Evolutionary conservation across 2,797 vertebrate genomes (phyloP).

Genomic region (Spinibarbus caldwelli): DNA sequence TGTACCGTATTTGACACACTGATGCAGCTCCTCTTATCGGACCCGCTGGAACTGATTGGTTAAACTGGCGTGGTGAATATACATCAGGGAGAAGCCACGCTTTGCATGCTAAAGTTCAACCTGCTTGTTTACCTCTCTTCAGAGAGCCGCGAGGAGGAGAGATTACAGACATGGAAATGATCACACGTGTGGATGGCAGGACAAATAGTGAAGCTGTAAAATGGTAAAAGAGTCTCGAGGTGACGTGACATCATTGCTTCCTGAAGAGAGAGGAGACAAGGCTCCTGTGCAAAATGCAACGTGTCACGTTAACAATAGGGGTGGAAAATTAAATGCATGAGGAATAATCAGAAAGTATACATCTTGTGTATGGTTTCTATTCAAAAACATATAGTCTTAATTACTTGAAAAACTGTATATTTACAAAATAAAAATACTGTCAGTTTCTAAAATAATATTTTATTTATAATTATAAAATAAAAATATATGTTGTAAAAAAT

Average conservation of each 20-base stretch:
- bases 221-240: constrained; percentile 38
- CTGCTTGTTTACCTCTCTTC: constrained; percentile 63
- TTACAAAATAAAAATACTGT: too few species aligned
- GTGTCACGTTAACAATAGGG: constrained; percentile 1
- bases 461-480: neutral
- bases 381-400: neutral
- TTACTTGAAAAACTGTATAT: neutral
- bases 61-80: constrained; percentile 66
- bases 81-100: constrained; percentile 59
- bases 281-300: neutral
- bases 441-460: neutral
- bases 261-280: constrained; percentile 24
- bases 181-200: constrained; percentile 39
- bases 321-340: constrained; percentile 4
- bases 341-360: neutral
- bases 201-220: constrained; percentile 33
- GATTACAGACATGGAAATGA: constrained; percentile 52
- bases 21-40: constrained; percentile 58
- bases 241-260: constrained; percentile 1
- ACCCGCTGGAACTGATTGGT: constrained; percentile 66
- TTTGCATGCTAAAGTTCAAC: constrained; percentile 50
- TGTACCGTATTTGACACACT: constrained; percentile 65
- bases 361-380: neutral
- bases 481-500: too few species aligned
- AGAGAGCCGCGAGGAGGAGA: constrained; percentile 48